Percentiles rank a stretch among this genome's conserved stretches.
Evolutionary conservation across 2,797 vertebrate genomes (phyloP).

Genomic region (Labeo calbasu): DNA sequence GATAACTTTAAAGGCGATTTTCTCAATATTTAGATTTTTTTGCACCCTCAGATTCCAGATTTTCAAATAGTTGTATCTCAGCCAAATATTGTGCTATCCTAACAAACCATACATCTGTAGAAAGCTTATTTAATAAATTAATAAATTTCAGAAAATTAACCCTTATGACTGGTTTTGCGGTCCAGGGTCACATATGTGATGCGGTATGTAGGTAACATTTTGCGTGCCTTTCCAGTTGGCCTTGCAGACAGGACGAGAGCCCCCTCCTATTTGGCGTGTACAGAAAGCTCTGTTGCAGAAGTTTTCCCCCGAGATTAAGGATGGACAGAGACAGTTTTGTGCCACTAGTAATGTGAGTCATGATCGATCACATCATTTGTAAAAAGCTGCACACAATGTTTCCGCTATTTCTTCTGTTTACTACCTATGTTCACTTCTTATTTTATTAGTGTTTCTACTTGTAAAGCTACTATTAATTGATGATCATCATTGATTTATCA

Average conservation of each 20-base stretch:
- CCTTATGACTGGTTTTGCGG: too few species aligned
- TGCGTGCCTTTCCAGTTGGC: slow-evolving; percentile 79
- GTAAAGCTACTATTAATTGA: neutral
- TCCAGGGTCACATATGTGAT: neutral
- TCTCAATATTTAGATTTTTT: too few species aligned
- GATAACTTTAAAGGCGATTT: too few species aligned
- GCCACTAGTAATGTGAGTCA: slow-evolving; percentile 93
- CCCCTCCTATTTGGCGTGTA: slow-evolving; percentile 92
- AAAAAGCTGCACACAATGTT: neutral
- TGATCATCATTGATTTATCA: too few species aligned
- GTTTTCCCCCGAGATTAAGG: slow-evolving; percentile 95
- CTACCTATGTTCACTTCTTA: neutral
- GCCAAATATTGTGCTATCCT: too few species aligned
- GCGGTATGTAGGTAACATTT: slow-evolving; percentile 23
- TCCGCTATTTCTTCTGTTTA: neutral
- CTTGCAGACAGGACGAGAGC: slow-evolving; percentile 89
- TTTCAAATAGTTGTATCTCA: too few species aligned
- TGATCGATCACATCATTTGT: neutral
- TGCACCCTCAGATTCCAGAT: too few species aligned
- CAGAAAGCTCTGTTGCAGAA: slow-evolving; percentile 95
- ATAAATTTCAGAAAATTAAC: too few species aligned
- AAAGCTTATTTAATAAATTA: too few species aligned
- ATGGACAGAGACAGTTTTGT: slow-evolving; percentile 93
- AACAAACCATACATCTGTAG: too few species aligned
- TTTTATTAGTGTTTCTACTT: neutral